Percentiles rank a stretch among this genome's conserved stretches.
Evolutionary conservation across 1,140 invertebrate genomes (phyloP).

Genomic region (Caenorhabditis remanei): DNA sequence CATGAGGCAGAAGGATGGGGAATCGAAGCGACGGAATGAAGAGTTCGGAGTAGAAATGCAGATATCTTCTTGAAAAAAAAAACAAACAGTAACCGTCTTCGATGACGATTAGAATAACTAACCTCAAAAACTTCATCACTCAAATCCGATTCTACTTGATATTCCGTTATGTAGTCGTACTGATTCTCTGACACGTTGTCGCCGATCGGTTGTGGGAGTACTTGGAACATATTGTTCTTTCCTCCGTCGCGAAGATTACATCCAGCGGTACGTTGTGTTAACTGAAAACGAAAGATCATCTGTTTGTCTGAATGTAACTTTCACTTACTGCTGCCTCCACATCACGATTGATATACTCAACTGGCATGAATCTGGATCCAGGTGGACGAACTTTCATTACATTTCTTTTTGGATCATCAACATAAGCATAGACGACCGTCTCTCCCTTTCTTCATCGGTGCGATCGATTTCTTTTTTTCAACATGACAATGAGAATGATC

Average conservation of each 20-base stretch:
- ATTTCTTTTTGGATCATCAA: neutral
- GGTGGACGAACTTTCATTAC: neutral
- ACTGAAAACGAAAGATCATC: neutral
- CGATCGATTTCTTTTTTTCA: neutral
- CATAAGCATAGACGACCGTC: neutral
- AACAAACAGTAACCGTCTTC: neutral
- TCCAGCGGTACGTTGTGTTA: neutral
- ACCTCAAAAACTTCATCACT: conserved; percentile 40
- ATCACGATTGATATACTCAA: neutral
- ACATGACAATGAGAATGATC: neutral
- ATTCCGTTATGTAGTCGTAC: conserved; percentile 7
- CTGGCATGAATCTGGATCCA: neutral
- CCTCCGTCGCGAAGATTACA: neutral
- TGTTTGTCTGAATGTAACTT: neutral
- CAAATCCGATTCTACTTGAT: neutral
- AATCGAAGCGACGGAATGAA: neutral
- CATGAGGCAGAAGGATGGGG: neutral
- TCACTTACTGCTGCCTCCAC: neutral
- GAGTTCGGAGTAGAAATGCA: neutral
- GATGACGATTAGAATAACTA: neutral
- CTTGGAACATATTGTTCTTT: neutral
- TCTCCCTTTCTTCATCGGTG: neutral
- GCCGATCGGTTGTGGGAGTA: neutral
- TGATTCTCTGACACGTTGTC: neutral
- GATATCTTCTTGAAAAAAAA: conserved; percentile 27